Percentiles rank a stretch among this genome's conserved stretches.
These are phyloP conservation scores for Epistrophe grossulariae DNA, from an alignment of 2,888 invertebrate genomes.

Conservation along the genomic window DNA sequence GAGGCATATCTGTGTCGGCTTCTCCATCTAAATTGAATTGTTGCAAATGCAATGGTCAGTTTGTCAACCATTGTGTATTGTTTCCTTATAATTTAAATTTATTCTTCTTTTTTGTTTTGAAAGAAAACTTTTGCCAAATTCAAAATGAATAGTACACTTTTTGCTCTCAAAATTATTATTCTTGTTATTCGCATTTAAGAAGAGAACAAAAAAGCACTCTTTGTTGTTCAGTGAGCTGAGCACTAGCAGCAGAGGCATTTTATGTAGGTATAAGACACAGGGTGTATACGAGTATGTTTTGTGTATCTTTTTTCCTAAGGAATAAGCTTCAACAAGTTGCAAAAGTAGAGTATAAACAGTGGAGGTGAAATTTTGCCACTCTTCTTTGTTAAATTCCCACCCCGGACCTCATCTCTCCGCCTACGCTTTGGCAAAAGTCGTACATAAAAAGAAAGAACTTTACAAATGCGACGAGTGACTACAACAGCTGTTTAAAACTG, in stretches of 20 bases:
- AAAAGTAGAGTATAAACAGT: conserved; percentile 33
- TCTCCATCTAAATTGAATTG: neutral
- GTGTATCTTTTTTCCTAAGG: conserved; percentile 15
- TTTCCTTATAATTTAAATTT: conserved; percentile 17
- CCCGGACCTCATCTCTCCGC: neutral
- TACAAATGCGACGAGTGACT: conserved; percentile 49
- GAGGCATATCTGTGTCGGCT: neutral
- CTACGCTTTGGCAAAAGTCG: neutral
- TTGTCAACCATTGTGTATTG: conserved; percentile 18
- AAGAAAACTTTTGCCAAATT: neutral
- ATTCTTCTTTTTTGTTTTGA: neutral
- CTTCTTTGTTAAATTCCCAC: neutral
- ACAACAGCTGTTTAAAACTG: conserved; percentile 64
- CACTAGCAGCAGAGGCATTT: neutral
- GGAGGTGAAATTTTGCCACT: conserved; percentile 33
- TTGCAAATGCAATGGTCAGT: conserved; percentile 28
- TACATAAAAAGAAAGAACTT: conserved; percentile 3
- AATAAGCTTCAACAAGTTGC: conserved; percentile 70
- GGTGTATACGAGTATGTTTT: too few species aligned
- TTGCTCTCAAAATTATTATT: neutral
- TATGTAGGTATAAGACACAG: conserved; percentile 1
- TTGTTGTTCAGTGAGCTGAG: too few species aligned
- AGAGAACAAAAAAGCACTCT: conserved; percentile 45
- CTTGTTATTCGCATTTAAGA: neutral
- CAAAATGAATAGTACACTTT: neutral